Base-by-base conservation (phyloP, 2,888 invertebrate genomes). In the Clunio marinus region DNA sequence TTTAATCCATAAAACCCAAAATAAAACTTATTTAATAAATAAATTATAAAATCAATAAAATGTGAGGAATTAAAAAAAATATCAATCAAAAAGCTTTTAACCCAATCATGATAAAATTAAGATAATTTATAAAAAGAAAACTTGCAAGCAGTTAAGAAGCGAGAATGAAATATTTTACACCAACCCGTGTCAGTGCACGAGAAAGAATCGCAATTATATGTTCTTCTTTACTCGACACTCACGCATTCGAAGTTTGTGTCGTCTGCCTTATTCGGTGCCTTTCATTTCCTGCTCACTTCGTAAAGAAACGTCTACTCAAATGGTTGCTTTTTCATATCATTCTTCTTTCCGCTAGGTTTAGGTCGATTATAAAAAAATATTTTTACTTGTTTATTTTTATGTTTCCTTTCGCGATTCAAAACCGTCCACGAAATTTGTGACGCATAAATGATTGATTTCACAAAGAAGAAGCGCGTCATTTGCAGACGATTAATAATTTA, bases 231-330 rank as follows among this genome's bases (percentile, higher is more conserved):
- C 17, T 22, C 17, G 22, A 51, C 51, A 51, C 51, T 51, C 51
- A 51, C 51, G 51, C 51, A 22, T 22, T 17, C n/a, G 3, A n/a
- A 2, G 5, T n/a, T n/a, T n/a, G n/a, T 51, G 51, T 51, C 51
- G 22, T 51, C 51, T n/a, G 17, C 51, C 51, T 20, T 51, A 51
- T 51, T 51, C 22, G 51, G 51, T 51, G 51, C 51, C 51, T 51
- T n/a, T 22, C 17, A 22, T 51, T 51, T 51, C 51, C 51, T 51
- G 51, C 22, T 51, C n/a, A n/a, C n/a, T 51, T 51, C 51, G 22
- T 41, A 32, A 32, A 32, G 32, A 51, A n/a, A 22, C 20, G 22
- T 7, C 17, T 22, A 51, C 51, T 8, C 7, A 5, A 51, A 13
- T n/a, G 51, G 7, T 22, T 8, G 17, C 22, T 51, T 51, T 51